Percentiles rank a stretch among this genome's conserved stretches.
These are phyloP conservation scores for Sardinella longiceps DNA, from an alignment of 2,797 vertebrate genomes.

Conservation along the genomic window DNA sequence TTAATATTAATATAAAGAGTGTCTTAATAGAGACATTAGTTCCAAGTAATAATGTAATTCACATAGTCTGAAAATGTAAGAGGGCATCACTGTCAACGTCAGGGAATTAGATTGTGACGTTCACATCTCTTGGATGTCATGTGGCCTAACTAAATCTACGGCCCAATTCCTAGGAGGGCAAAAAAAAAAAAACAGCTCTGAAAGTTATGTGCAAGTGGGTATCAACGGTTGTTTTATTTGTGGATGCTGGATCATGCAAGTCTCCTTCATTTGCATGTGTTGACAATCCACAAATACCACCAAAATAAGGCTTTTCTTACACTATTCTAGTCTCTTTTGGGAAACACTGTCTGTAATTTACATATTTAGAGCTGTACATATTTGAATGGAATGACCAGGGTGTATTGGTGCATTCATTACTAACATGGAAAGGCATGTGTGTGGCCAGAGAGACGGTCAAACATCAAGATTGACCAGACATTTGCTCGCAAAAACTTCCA, in stretches of 20 bases:
- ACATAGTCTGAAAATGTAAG: too few species aligned
- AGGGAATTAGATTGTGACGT: background rate
- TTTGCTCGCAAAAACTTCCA: background rate
- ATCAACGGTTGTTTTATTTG: background rate
- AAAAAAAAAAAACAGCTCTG: background rate
- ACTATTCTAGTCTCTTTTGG: background rate
- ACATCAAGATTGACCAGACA: background rate
- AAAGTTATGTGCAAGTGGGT: background rate
- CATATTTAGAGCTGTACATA: constrained; percentile 10
- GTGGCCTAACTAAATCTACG: background rate
- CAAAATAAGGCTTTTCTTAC: constrained; percentile 20
- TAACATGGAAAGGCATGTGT: background rate
- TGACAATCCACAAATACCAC: constrained; percentile 15
- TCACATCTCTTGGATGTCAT: background rate
- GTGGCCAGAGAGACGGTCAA: background rate
- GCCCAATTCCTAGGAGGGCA: background rate
- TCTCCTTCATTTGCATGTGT: constrained; percentile 62
- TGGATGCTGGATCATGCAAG: background rate
- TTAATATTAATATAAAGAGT: background rate
- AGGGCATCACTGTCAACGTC: background rate
- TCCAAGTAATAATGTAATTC: too few species aligned
- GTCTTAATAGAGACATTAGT: too few species aligned
- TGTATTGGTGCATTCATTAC: background rate
- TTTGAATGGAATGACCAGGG: constrained; percentile 16
- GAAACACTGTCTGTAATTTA: constrained; percentile 14